phyloP scores from a whole-genome alignment of 2,113 vertebrate species.

The Heptranchias perlo region DNA sequence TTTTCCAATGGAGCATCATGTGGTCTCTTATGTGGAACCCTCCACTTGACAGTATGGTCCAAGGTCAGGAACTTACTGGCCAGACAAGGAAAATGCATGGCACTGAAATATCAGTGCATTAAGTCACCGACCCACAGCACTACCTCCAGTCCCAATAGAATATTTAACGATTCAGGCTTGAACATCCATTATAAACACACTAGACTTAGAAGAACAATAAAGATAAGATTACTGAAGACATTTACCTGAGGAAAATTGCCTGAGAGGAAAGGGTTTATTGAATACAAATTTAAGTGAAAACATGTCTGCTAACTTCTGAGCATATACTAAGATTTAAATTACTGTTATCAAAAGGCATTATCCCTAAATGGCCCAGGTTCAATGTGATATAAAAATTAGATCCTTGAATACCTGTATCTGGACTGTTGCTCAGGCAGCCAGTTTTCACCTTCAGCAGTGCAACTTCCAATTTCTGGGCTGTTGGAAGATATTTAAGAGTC shows the following conservation, averaged over 20 bases:
- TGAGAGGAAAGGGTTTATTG: neutral
- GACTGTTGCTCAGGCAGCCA: constrained; percentile 35
- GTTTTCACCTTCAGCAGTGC: constrained; percentile 61
- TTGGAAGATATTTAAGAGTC: constrained; percentile 62
- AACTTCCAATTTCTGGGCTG: constrained; percentile 63
- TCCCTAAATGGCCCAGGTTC: neutral
- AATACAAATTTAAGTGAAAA: neutral
- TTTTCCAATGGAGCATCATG: neutral
- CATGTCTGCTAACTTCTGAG: neutral
- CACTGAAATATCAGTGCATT: neutral
- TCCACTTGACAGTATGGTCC: neutral
- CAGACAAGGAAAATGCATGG: neutral
- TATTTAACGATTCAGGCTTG: neutral
- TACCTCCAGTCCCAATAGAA: neutral
- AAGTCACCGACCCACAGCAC: neutral
- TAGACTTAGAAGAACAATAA: neutral
- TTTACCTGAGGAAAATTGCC: too few species aligned
- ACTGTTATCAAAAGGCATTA: neutral
- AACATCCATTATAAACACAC: neutral
- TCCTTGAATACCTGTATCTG: constrained; percentile 44
- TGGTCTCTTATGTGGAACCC: neutral
- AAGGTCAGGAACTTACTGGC: neutral
- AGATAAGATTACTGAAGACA: neutral
- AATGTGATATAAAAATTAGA: neutral
- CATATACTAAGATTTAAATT: too few species aligned